These are phyloP conservation scores for Eutolmus rufibarbis DNA, from an alignment of 2,888 invertebrate genomes.

Conservation along the genomic window DNA sequence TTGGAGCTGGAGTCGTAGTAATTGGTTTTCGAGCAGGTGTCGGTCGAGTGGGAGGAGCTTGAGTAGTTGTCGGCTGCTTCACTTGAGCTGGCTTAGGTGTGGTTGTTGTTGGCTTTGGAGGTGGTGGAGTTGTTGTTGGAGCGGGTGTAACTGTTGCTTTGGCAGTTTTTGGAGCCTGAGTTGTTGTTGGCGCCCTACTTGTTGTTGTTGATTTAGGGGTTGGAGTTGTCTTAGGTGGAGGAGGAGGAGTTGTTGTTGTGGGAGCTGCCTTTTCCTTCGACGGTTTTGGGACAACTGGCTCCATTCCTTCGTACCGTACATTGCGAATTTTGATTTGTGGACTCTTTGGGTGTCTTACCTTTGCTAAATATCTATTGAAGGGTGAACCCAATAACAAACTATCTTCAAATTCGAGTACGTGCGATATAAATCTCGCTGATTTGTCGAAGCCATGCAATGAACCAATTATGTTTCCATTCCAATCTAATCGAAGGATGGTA, in stretches of 20 bases:
- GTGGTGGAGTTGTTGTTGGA: slow-evolving; percentile 49
- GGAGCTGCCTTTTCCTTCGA: slow-evolving; percentile 32
- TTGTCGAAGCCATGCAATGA: slow-evolving; percentile 71
- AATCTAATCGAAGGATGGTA: slow-evolving; percentile 73
- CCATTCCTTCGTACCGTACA: slow-evolving; percentile 59
- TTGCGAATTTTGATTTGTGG: slow-evolving; percentile 57
- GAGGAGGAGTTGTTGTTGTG: slow-evolving; percentile 50
- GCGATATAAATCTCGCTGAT: slow-evolving; percentile 67
- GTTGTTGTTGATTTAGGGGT: slow-evolving; percentile 49
- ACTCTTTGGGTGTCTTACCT: slow-evolving; percentile 66
- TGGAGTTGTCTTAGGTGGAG: slow-evolving; percentile 50
- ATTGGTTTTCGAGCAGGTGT: slow-evolving; percentile 49
- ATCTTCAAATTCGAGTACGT: slow-evolving; percentile 72
- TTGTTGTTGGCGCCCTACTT: slow-evolving; percentile 51
- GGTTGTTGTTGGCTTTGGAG: slow-evolving; percentile 49
- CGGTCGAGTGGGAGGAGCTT: slow-evolving; percentile 51
- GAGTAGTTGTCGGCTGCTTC: slow-evolving; percentile 44
- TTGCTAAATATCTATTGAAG: slow-evolving; percentile 70
- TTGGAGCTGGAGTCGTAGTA: neutral
- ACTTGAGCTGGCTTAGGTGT: slow-evolving; percentile 50
- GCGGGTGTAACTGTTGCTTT: slow-evolving; percentile 48
- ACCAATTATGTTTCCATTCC: slow-evolving; percentile 75
- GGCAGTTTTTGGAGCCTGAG: slow-evolving; percentile 48
- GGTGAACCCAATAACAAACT: slow-evolving; percentile 74
- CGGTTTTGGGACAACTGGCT: slow-evolving; percentile 50